Base-by-base conservation (phyloP, 1,140 invertebrate genomes). In the Trichonephila clavata region DNA sequence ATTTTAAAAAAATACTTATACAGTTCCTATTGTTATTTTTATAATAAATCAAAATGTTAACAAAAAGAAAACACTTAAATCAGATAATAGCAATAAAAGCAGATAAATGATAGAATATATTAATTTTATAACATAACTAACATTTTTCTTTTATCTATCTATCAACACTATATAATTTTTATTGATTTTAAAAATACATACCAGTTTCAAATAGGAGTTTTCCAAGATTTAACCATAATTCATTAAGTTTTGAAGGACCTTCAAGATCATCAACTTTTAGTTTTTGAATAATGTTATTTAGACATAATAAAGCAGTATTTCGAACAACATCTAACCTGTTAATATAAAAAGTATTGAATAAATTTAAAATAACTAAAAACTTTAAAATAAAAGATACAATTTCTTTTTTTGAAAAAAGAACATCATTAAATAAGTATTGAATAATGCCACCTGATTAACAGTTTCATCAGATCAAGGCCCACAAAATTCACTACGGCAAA, bases 261-360 rank as follows among this genome's bases (percentile, higher is more conserved):
- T 97, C 97, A 61, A 97, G 95, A 65, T 96, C 96, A 27, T 97
- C 96, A 32, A 96, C 94, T 24, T 97, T 96, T 87, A 97, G 95
- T 80, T 95, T 96, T 14, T 96, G 96, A 59, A 97, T 95, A 92
- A 98, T 96, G 95, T 97, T 98, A 94, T 97, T 97, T 61, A 97
- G 94, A 95, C 97, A 97, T 20, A 97, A 95, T 65, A 97, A 96
- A 43, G 97, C 96, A 95, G 97, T 95, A 24, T 96, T 96, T 94
- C 97, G 96, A 27, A 96, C 94, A 57, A 94, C 94, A 27, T 94
- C 80, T 90, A 97, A 94, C 90, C 96, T 96, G 57, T 27, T 20
- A 43, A 50, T 50, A 50, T 50, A 50, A 50, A 50, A 50, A 50
- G 10, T 10, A 50, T 10, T 50, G 50, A 10, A 50, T 50, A 13